Base-by-base conservation (phyloP, 2,113 vertebrate genomes). In the Amphiprion percula region DNA sequence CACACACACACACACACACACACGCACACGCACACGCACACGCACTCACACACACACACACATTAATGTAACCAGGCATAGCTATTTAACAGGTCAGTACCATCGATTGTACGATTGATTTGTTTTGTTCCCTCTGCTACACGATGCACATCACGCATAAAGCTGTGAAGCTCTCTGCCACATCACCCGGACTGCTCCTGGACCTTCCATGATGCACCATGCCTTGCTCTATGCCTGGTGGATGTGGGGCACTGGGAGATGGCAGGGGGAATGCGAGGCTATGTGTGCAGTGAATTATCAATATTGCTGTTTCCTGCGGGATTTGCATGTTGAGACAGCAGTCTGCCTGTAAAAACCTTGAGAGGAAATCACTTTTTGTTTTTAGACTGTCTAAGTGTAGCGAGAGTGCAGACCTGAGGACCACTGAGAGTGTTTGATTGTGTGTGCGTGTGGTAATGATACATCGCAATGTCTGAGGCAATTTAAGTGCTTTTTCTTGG, bases 81-180 rank as follows among this genome's bases (percentile, higher is more conserved):
- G 52, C 47, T 68, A 72, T 88, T 91, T 77, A 83, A 73, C 73
- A 73, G 30, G 77, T 83, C 85, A 16, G 52, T n/a, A 28, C 71
- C 73, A 80, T 82, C 4, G 70, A 89, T 74, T 65, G 74, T 37
- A 4, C 17, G 6, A 89, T 89, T 86, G 83, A 89, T 88, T 80
- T 71, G 77, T 80, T 88, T 74, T 80, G 83, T 66, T 80, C 33
- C 33, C 59, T 76, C 47, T 79, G 66, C 72, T 23, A 14, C 49
- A 8, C 65, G 33, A 75, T 47, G 64, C 62, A 65, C 75, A 75
- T 70, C 73, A 30, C 67, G 79, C 67, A 70, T 56, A 52, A 60
- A 66, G 67, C 54, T 37, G 39, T 58, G 61, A 53, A 79, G 77
- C 63, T 44, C 68, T 71, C 63, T 64, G 53, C 62, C 66, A 2